Evolutionary conservation across 2,888 invertebrate species (phyloP), one percentile per base, ranked within the genome.

Genomic region (Caradrina clavipalpis): DNA sequence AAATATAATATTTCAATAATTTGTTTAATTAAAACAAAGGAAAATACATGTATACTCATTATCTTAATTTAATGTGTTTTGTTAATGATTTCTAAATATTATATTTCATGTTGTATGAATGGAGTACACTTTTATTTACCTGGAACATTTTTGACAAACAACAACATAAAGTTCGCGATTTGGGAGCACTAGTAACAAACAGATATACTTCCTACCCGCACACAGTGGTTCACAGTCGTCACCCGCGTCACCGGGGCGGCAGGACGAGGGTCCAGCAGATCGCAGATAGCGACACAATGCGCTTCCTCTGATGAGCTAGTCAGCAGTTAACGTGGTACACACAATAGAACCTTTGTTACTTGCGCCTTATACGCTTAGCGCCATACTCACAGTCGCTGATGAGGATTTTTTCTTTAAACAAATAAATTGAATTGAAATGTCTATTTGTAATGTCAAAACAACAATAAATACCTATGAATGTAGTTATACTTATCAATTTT

Each of bases 251-350:
- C 13, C 13, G n/a, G 10, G n/a, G 10, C 13, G 39, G n/a, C 64
- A 59, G 61, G 64, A 59, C 58, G 75, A 69, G 61, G 80, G 80
- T 65, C 79, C 58, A 53, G 55, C 50, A 17, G 63, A 64, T 64
- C 45, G 53, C 17, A 73, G 77, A 69, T 80, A 75, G 39, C 47
- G 19, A 59, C 50, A 77, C 77, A 77, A 77, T 62, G 61, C 49
- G 49, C 51, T 69, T 61, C 69, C 80, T 63, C 63, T 69, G 73
- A 45, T 50, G 53, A 67, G 53, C 21, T 21, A 39, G n/a, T 26
- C 50, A 17, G 19, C 22, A 55, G 26, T 10, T 6, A 42, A 47
- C 50, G 39, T 42, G 13, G 26, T 21, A 13, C 8, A 26, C n/a
- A 80, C 61, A 77, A 77, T 62, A 58, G 58, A 6, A 65, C 57